phyloP scores from a whole-genome alignment of 92 coral and sea anemone genomes.

The Hydrozoanthus gracilis region DNA sequence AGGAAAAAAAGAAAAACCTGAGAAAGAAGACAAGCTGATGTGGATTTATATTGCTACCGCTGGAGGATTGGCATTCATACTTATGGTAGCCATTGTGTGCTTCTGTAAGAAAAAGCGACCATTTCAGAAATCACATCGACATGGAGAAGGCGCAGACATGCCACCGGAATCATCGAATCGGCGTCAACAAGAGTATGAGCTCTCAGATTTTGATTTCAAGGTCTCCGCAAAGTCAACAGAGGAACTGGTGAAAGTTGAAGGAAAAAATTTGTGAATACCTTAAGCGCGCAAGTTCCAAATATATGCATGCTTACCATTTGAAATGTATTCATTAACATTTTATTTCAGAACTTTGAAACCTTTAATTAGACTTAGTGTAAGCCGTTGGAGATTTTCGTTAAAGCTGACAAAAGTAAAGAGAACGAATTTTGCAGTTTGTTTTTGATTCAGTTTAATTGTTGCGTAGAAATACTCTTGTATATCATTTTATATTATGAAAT shows the following conservation, averaged over 20 bases:
- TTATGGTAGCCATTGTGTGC: neutral
- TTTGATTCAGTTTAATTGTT: no score
- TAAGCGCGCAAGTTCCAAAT: neutral
- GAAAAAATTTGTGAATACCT: neutral
- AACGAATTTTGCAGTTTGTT: no score
- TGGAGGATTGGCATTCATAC: neutral
- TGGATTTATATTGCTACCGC: neutral
- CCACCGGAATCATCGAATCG: neutral
- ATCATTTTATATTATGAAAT: no score
- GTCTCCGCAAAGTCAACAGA: slow-evolving; percentile 12
- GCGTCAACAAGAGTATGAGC: neutral
- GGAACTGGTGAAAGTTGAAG: neutral
- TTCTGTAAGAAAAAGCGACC: slow-evolving; percentile 3
- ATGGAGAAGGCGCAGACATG: slow-evolving; percentile 23
- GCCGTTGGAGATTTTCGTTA: neutral
- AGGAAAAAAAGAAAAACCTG: neutral
- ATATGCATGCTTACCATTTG: no score
- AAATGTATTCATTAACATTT: neutral
- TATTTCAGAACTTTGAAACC: neutral
- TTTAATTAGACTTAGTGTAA: no score
- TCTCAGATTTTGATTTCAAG: neutral
- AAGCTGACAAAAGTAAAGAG: no score
- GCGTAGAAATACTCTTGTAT: no score
- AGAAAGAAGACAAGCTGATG: neutral
- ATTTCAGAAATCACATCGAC: neutral